Percentiles rank a stretch among this genome's conserved stretches.
These are phyloP conservation scores for Drosophila multiciliata DNA, from an alignment of 2,888 invertebrate genomes.

Conservation along the genomic window DNA sequence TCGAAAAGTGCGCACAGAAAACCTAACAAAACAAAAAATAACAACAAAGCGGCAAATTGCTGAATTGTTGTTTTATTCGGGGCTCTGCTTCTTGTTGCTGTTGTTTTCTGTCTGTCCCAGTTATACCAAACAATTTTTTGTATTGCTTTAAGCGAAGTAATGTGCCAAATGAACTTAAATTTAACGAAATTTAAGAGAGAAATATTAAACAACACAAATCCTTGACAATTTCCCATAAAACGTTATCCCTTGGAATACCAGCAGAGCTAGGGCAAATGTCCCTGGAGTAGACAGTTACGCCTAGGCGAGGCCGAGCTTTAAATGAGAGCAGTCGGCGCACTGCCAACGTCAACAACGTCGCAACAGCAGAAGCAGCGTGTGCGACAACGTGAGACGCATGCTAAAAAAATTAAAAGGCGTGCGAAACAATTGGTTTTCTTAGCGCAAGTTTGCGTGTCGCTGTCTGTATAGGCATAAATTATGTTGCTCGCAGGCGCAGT, in stretches of 20 bases:
- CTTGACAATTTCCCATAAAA: background rate
- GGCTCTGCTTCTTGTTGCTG: constrained; percentile 8
- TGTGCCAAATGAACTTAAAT: constrained; percentile 61
- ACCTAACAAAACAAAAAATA: constrained; percentile 49
- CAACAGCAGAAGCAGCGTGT: constrained; percentile 36
- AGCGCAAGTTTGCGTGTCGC: constrained; percentile 10
- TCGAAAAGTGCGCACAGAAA: constrained; percentile 51
- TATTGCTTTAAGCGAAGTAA: constrained; percentile 51
- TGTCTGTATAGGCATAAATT: constrained; percentile 49
- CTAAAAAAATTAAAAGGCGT: constrained; percentile 70
- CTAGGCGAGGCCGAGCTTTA: constrained; percentile 50
- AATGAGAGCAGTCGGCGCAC: constrained; percentile 65
- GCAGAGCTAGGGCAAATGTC: constrained; percentile 10
- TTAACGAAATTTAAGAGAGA: background rate
- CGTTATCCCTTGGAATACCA: background rate
- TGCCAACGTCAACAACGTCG: constrained; percentile 31
- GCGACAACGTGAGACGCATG: constrained; percentile 71
- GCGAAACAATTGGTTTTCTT: constrained; percentile 63
- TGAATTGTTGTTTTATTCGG: constrained; percentile 24
- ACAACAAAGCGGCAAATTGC: constrained; percentile 58
- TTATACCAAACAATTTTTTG: constrained; percentile 66
- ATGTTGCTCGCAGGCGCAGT: constrained; percentile 45
- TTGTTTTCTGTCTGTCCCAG: constrained; percentile 58
- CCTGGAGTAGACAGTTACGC: constrained; percentile 11
- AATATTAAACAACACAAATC: background rate